Evolutionary conservation across 2,797 vertebrate genomes (phyloP), one percentile per base, ranked within the genome.

Genomic region (Lagocephalus sceleratus): DNA sequence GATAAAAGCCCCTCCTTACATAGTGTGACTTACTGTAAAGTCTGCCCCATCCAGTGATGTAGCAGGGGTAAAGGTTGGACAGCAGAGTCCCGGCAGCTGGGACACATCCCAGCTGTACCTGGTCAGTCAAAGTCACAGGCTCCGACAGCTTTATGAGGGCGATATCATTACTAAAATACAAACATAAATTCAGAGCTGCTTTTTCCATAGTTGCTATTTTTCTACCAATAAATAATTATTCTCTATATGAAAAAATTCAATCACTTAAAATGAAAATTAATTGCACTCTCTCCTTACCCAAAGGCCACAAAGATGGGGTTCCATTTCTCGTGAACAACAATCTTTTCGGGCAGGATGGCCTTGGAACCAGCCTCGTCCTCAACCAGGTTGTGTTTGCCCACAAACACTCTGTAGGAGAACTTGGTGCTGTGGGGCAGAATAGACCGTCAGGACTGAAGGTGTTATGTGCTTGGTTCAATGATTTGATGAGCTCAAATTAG

Each of bases 81-180:
- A 92, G 78, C 65, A 90, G 0, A 7, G 63, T 75, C 12, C 50
- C 90, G 51, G 90, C 74, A 50, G 88, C 12, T 16, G 91, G 91
- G 44, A 92, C 56, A 21, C 90, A 92, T 20, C 48, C 84, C 73
- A 90, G 47, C 64, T 90, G 87, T 60, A 92, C 79, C 1, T 86
- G 76, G 51, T 89, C 75, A 17, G 81, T 90, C 74, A 90, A 57
- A 71, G 86, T 86, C 71, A 91, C 89, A 20, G 88, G 45, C 84
- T 91, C 82, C 0, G 91, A 86, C 76, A 92, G 79, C 78, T 92
- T 92, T 77, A 92, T 90, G 81, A 92, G 71, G 57, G 91, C 91
- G 5, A 92, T 79, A 68, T 92, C 91, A 4, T 90, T 90, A 60
- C 91, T 91, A 60, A 40, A 54, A 45, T 29, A 53, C 41, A n/a